Conservation (phyloP, 1,140 invertebrate species). For the Nephotettix cincticeps region DNA sequence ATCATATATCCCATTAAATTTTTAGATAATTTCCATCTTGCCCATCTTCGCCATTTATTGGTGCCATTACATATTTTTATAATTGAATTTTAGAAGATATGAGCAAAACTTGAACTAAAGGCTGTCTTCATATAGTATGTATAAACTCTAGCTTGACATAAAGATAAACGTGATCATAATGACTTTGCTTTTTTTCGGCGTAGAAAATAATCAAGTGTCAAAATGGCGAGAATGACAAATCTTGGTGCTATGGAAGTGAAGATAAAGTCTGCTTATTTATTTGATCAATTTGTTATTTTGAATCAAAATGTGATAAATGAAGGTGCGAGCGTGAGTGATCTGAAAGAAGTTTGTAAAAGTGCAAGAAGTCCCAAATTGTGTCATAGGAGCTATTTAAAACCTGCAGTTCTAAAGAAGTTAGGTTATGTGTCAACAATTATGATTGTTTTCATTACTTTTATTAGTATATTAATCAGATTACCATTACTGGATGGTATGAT, state of each 20-base stretch:
- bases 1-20: no score
- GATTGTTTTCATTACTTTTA: slow-evolving; percentile 26
- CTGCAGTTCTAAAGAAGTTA: slow-evolving; percentile 13
- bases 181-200: no score
- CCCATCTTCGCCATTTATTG: no score
- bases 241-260: slow-evolving; percentile 2
- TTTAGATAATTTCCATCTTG: no score
- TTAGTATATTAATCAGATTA: slow-evolving; percentile 30
- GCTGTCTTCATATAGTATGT: no score
- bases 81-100: no score
- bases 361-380: not conserved
- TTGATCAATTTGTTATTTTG: slow-evolving; percentile 18
- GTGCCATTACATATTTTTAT: no score
- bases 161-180: no score
- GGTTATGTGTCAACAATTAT: slow-evolving; percentile 21
- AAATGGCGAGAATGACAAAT: slow-evolving; percentile 2
- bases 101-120: no score
- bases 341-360: slow-evolving; percentile 1
- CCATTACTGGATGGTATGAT: slow-evolving; percentile 38
- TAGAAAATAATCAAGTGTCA: slow-evolving; percentile 2
- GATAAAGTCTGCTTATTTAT: slow-evolving; percentile 9
- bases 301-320: slow-evolving; percentile 15
- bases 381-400: not conserved
- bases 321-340: slow-evolving; percentile 10
- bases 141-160: no score